These are phyloP conservation scores for Gyrodactylus salaris DNA, from an alignment of 1,140 invertebrate genomes.

Conservation along the genomic window DNA sequence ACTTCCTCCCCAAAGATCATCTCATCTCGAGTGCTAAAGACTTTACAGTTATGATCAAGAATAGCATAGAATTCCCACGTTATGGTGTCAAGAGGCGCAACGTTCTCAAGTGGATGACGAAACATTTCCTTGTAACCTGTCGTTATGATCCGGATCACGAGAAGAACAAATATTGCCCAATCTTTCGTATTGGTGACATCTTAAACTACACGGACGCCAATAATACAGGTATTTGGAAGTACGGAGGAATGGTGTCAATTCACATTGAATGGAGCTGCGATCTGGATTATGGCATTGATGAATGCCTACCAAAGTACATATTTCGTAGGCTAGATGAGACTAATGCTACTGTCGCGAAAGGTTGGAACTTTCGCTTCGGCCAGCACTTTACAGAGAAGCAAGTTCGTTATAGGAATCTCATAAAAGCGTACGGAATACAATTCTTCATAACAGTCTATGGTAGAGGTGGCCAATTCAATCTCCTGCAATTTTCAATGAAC, in stretches of 20 bases:
- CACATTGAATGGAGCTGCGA: conserved; percentile 20
- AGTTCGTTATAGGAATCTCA: background rate
- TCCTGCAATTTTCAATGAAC: conserved; percentile 10
- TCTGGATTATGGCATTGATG: conserved; percentile 15
- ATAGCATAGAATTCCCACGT: conserved; percentile 10
- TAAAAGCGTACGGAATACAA: conserved; percentile 10
- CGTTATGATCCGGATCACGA: conserved; percentile 1
- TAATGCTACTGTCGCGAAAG: conserved; percentile 10
- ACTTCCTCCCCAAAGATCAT: conserved; percentile 6
- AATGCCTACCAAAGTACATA: conserved; percentile 16
- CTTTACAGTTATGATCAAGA: conserved; percentile 10
- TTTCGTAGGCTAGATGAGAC: conserved; percentile 12
- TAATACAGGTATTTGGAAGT: conserved; percentile 6
- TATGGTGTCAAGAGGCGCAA: conserved; percentile 9
- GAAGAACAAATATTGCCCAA: conserved; percentile 7
- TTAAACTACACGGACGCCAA: conserved; percentile 4
- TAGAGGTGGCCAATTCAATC: conserved; percentile 9
- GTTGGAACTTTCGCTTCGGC: conserved; percentile 19
- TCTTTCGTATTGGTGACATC: conserved; percentile 8
- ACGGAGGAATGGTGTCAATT: conserved; percentile 18
- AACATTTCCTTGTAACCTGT: conserved; percentile 3
- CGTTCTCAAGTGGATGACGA: conserved; percentile 3
- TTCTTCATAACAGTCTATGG: conserved; percentile 10
- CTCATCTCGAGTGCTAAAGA: conserved; percentile 8
- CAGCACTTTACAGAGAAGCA: conserved; percentile 3